Percentiles rank a stretch among this genome's conserved stretches.
Conservation (phyloP, 2,888 invertebrate genomes). For the Drosophila kokeensis region DNA sequence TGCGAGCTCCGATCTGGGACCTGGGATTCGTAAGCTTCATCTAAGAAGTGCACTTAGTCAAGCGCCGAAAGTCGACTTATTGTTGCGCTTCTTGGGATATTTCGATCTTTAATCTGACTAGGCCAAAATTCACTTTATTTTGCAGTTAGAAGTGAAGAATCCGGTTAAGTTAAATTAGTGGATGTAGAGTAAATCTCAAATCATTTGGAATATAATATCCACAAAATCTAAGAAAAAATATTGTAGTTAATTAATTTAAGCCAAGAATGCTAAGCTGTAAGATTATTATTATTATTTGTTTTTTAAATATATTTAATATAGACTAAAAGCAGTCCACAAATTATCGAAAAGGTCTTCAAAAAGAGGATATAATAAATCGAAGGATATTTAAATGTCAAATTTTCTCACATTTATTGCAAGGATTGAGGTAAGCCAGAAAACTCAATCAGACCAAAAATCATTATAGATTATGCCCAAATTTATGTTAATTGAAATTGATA, state of each 20-base stretch:
- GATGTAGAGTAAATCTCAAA: neutral
- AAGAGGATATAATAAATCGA: neutral
- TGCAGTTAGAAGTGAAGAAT: too few species aligned
- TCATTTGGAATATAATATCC: neutral
- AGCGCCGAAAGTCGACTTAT: conserved; percentile 27
- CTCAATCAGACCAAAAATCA: neutral
- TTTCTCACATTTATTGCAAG: neutral
- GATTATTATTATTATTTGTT: neutral
- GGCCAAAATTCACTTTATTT: too few species aligned
- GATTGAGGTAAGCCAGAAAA: neutral
- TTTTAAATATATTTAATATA: neutral
- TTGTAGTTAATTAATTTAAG: neutral
- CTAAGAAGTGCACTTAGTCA: conserved; percentile 51
- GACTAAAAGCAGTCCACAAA: neutral
- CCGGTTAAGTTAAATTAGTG: neutral
- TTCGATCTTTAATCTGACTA: neutral
- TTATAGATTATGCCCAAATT: neutral
- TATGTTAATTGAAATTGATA: neutral
- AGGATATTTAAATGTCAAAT: neutral
- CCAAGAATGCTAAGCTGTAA: neutral
- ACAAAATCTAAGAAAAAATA: neutral
- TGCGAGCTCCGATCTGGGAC: conserved; percentile 18
- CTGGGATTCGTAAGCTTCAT: conserved; percentile 37
- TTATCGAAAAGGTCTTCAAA: neutral
- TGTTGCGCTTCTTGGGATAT: neutral